A percentile compares a stretch with the other conserved stretches of the same genome.
These are phyloP conservation scores for Albula glossodonta DNA, from an alignment of 2,113 vertebrate species.

Conservation along the genomic window DNA sequence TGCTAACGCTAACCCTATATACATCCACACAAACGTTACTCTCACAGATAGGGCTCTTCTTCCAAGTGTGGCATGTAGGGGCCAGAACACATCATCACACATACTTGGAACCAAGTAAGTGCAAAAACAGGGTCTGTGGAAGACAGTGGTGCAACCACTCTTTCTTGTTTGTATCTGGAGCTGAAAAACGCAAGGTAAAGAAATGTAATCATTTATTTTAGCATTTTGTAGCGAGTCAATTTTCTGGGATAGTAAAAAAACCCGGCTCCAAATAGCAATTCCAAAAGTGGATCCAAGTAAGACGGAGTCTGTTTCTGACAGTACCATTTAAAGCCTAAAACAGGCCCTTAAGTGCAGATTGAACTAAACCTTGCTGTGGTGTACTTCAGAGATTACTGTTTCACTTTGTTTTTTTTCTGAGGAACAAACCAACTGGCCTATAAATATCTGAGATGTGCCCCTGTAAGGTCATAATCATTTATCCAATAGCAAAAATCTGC, in stretches of 20 bases:
- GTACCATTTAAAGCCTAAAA: background rate
- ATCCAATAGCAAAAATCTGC: background rate
- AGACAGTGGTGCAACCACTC: background rate
- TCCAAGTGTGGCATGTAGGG: background rate
- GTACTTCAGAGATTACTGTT: background rate
- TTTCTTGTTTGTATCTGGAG: background rate
- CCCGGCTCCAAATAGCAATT: constrained; percentile 10
- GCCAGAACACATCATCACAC: background rate
- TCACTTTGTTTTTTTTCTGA: background rate
- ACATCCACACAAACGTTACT: constrained; percentile 4
- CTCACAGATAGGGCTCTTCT: background rate
- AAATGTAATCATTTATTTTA: background rate
- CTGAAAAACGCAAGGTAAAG: background rate
- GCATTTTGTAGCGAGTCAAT: constrained; percentile 12
- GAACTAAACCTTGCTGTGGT: background rate
- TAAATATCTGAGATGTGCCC: background rate
- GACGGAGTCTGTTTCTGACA: background rate
- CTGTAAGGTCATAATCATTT: background rate
- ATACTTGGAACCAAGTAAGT: constrained; percentile 12
- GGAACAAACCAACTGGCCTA: constrained; percentile 14
- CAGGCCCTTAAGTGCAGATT: constrained; percentile 17
- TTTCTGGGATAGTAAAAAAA: constrained; percentile 1
- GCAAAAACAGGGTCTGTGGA: background rate
- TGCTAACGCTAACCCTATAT: background rate
- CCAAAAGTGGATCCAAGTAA: background rate